A percentile compares a stretch with the other conserved stretches of the same genome.
Evolutionary conservation across 2,797 vertebrate species (phyloP).

Genomic region (Dallia pectoralis): DNA sequence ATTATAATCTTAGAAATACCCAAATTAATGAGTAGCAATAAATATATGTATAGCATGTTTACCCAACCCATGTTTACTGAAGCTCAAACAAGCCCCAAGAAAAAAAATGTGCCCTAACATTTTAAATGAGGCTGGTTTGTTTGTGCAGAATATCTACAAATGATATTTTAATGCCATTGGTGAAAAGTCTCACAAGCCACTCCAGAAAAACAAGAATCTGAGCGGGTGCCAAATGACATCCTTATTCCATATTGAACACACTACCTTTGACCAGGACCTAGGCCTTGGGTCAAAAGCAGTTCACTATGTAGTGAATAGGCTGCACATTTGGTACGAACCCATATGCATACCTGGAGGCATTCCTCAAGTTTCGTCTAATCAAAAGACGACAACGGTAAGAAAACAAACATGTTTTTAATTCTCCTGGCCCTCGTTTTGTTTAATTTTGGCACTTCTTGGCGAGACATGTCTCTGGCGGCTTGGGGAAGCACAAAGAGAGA

Average conservation of each 20-base stretch:
- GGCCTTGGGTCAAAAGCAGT: neutral
- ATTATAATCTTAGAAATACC: constrained; percentile 59
- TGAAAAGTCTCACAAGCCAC: constrained; percentile 63
- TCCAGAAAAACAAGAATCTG: constrained; percentile 61
- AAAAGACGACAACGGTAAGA: constrained; percentile 57
- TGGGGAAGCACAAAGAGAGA: constrained; percentile 43
- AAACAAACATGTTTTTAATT: constrained; percentile 68
- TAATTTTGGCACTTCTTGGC: constrained; percentile 59
- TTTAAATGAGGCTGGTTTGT: constrained; percentile 70
- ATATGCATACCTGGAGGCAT: constrained; percentile 59
- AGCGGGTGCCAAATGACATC: neutral
- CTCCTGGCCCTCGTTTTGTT: constrained; percentile 63
- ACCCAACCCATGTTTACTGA: constrained; percentile 55
- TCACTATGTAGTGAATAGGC: neutral
- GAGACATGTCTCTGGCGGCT: constrained; percentile 50
- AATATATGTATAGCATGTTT: constrained; percentile 69
- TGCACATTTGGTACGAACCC: neutral
- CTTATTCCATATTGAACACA: neutral
- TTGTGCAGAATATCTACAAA: constrained; percentile 71
- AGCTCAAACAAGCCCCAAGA: constrained; percentile 63
- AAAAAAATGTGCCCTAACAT: constrained; percentile 61
- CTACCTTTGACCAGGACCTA: neutral
- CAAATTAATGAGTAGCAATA: constrained; percentile 58
- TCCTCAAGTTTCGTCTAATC: constrained; percentile 65
- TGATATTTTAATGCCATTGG: constrained; percentile 72